Conservation (phyloP, 2,797 vertebrate genomes). For the Orientallactaga sibirica region DNA sequence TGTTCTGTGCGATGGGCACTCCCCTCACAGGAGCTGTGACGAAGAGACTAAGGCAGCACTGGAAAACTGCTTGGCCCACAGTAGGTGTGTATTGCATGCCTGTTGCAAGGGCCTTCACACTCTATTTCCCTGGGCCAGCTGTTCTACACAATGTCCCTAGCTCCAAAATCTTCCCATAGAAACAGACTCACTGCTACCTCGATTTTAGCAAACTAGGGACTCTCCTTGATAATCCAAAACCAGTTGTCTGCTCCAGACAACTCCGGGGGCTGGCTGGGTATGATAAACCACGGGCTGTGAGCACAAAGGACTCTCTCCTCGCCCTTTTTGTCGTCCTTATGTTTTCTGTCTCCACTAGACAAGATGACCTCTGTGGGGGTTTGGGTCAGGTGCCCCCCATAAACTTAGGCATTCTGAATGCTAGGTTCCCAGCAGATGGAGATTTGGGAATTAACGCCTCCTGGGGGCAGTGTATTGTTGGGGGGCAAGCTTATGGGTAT, state of each 20-base stretch:
- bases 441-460: too few relatives aligned
- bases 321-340: not conserved
- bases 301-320: not conserved
- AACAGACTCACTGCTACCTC: not conserved
- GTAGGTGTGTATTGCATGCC: too few relatives aligned
- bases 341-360: not conserved
- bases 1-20: not conserved
- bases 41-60: not conserved
- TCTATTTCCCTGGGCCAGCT: not conserved
- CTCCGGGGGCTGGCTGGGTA: not conserved
- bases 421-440: too few relatives aligned
- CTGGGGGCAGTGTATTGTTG: too few relatives aligned
- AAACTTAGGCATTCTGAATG: too few relatives aligned
- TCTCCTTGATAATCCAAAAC: not conserved
- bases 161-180: not conserved
- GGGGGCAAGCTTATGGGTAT: too few relatives aligned
- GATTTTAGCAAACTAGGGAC: not conserved
- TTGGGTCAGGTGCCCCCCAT: too few relatives aligned
- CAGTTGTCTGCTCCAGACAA: not conserved
- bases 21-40: not conserved
- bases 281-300: not conserved
- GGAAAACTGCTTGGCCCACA: too few relatives aligned
- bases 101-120: not conserved
- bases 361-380: not conserved
- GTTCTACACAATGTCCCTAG: not conserved